These are phyloP conservation scores for Cecropterus lyciades DNA, from an alignment of 1,140 invertebrate genomes.

Conservation along the genomic window DNA sequence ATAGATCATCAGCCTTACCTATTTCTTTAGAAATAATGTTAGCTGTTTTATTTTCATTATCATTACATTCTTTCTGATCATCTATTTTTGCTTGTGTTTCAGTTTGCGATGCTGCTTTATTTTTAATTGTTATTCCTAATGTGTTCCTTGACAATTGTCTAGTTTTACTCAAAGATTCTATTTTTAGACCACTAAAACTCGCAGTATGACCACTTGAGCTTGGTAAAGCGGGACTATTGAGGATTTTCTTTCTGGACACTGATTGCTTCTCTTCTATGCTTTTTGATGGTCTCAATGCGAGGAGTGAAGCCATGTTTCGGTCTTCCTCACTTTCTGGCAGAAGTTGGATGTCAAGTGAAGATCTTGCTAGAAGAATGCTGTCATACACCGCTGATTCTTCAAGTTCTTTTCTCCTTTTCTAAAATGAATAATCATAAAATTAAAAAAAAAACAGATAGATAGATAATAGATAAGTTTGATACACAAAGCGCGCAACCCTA, in stretches of 20 bases:
- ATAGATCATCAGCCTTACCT: neutral
- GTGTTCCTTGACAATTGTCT: conserved; percentile 61
- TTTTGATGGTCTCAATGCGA: conserved; percentile 86
- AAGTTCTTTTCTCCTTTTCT: conserved; percentile 91
- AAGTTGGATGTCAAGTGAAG: conserved; percentile 91
- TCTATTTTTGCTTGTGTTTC: neutral
- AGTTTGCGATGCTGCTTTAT: conserved; percentile 38
- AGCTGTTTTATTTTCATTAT: conserved; percentile 23
- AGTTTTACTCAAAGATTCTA: conserved; percentile 78
- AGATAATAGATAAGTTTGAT: too few relatives aligned
- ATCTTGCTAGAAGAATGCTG: conserved; percentile 90
- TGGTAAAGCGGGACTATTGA: conserved; percentile 85
- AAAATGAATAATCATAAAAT: conserved; percentile 52
- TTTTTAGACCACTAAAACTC: conserved; percentile 84
- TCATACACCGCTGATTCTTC: conserved; percentile 88
- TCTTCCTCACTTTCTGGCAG: conserved; percentile 93
- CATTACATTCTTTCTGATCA: too few relatives aligned
- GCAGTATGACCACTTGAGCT: conserved; percentile 83
- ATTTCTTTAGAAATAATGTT: conserved; percentile 31
- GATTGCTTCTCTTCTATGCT: conserved; percentile 83
- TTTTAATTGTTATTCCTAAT: conserved; percentile 74
- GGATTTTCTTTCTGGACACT: conserved; percentile 81
- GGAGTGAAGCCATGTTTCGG: conserved; percentile 89
- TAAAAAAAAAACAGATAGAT: too few relatives aligned
- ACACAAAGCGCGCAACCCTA: too few relatives aligned